These are phyloP conservation scores for Parnassius smintheus DNA, from an alignment of 2,888 invertebrate genomes.

Conservation along the genomic window DNA sequence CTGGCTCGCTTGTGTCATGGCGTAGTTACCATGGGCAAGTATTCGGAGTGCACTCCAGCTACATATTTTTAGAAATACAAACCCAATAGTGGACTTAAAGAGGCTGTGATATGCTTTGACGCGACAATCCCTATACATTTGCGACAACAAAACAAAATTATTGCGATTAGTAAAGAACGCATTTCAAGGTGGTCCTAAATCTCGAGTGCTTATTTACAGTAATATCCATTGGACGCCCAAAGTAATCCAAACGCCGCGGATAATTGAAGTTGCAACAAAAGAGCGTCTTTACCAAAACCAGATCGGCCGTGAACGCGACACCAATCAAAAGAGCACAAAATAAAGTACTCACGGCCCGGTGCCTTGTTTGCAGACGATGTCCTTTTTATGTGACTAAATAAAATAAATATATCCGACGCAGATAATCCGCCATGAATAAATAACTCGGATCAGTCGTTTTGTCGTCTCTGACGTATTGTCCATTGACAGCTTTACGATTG, in stretches of 20 bases:
- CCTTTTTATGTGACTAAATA: slow-evolving; percentile 61
- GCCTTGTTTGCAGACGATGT: slow-evolving; percentile 59
- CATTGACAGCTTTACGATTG: slow-evolving; percentile 61
- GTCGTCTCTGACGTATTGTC: slow-evolving; percentile 70
- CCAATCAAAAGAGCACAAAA: slow-evolving; percentile 46
- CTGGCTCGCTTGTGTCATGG: no score
- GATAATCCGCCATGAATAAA: slow-evolving; percentile 78
- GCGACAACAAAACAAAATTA: slow-evolving; percentile 6
- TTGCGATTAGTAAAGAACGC: slow-evolving; percentile 12
- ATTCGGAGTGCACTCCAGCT: no score
- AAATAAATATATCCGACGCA: slow-evolving; percentile 55
- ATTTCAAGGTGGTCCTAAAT: slow-evolving; percentile 46
- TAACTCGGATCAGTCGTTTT: slow-evolving; percentile 66
- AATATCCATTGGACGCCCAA: slow-evolving; percentile 48
- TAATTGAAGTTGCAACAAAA: slow-evolving; percentile 61
- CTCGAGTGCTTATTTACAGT: slow-evolving; percentile 60
- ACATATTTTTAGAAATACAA: no score
- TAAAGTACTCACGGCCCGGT: slow-evolving; percentile 59
- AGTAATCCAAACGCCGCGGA: slow-evolving; percentile 53
- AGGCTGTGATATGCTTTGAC: no score
- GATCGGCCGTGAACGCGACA: slow-evolving; percentile 59
- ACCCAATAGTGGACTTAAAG: no score
- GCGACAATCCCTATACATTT: not conserved
- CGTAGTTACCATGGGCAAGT: no score
- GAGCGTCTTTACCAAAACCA: slow-evolving; percentile 54